A percentile compares a stretch with the other conserved stretches of the same genome.
These are phyloP conservation scores for Bombycilla garrulus DNA, from an alignment of 2,113 vertebrate species.

Conservation along the genomic window DNA sequence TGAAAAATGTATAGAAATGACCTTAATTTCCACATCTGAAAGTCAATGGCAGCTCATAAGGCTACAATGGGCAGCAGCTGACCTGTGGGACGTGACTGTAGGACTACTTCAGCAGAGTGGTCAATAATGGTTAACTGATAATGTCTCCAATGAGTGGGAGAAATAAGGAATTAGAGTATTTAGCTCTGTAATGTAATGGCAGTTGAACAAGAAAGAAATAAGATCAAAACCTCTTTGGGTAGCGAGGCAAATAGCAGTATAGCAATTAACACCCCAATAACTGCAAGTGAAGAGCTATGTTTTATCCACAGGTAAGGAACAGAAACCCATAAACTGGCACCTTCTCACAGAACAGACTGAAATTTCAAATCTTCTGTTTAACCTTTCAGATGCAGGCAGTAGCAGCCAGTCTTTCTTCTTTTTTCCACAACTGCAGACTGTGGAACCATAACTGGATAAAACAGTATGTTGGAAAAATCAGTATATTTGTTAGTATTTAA, in stretches of 20 bases:
- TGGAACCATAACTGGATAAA: neutral
- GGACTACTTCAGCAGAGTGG: neutral
- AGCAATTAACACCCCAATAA: neutral
- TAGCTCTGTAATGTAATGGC: rapidly evolving
- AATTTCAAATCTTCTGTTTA: neutral
- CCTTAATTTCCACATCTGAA: neutral
- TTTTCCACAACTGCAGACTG: neutral
- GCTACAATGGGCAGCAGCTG: neutral
- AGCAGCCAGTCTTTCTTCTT: neutral
- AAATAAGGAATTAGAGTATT: neutral
- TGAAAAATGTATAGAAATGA: neutral
- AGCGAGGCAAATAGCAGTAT: rapidly evolving
- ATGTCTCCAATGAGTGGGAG: neutral
- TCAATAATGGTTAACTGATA: neutral
- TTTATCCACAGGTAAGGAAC: neutral
- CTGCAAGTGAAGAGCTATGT: rapidly evolving
- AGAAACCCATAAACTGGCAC: neutral
- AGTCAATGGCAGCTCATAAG: rapidly evolving
- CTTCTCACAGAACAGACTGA: neutral
- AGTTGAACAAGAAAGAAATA: neutral
- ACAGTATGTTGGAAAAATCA: neutral
- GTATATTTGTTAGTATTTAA: neutral
- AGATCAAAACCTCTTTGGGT: neutral
- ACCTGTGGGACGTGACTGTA: neutral
- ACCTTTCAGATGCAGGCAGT: neutral